A percentile compares a stretch with the other conserved stretches of the same genome.
These are phyloP conservation scores for Gila robusta DNA, from an alignment of 2,797 vertebrate species.

Conservation along the genomic window DNA sequence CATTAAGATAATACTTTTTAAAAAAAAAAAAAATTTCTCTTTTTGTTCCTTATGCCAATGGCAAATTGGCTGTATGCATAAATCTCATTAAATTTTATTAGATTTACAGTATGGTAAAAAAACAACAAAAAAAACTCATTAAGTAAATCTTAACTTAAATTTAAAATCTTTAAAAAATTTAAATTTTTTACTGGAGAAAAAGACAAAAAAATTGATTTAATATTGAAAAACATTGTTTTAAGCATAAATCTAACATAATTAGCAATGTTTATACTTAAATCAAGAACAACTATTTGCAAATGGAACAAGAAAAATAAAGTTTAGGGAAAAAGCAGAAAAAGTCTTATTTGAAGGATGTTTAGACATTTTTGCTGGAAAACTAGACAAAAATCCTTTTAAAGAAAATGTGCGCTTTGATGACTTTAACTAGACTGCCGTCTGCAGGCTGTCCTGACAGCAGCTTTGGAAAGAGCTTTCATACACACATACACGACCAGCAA, in stretches of 20 bases:
- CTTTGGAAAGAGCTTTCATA: conserved; percentile 26
- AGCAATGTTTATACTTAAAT: background rate
- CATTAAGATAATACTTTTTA: background rate
- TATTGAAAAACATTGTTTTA: background rate
- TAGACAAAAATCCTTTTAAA: background rate
- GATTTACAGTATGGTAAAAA: too few species aligned
- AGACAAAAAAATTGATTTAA: background rate
- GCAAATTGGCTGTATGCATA: background rate
- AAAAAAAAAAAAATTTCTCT: too few species aligned
- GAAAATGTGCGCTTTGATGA: conserved; percentile 1
- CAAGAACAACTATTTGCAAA: background rate
- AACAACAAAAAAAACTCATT: background rate
- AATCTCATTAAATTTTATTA: background rate
- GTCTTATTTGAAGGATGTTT: background rate
- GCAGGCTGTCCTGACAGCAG: conserved; percentile 39
- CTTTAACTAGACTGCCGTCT: conserved; percentile 17
- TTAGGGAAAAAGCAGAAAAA: background rate
- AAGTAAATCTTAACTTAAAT: background rate
- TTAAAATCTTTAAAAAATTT: too few species aligned
- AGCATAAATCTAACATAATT: background rate
- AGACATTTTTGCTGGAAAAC: background rate
- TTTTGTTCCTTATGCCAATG: background rate
- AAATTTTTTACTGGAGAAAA: background rate
- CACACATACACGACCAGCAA: background rate
- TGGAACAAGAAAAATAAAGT: background rate